Base-by-base conservation (phyloP, 2,888 invertebrate species). In the Spisula subtruncata region DNA sequence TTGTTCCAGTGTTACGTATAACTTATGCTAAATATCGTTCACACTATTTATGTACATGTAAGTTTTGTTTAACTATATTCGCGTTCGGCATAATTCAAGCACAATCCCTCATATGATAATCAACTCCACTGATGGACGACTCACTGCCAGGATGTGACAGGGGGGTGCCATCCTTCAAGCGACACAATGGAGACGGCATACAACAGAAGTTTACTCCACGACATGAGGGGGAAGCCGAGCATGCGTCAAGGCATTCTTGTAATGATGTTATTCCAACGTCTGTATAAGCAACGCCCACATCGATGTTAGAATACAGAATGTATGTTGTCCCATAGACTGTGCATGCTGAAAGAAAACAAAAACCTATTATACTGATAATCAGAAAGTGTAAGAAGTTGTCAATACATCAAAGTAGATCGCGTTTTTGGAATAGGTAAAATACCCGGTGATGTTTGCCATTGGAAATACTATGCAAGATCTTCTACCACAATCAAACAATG, bases 101-200 rank as follows among this genome's bases (percentile, higher is more conserved):
- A 29, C 81, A 81, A 81, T 54, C 25, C n/a, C 83, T 56, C 18
- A 41, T 60, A 41, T 83, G 66, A 83, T 60, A 83, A 25, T 83
- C 35, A 4, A 83, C 60, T 29, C 35, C 66, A 4, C 12, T 1
- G 1, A 35, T 14, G 1, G 18, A 1, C 20, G 20, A 10, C 32
- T 41, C 32, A 1, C 12, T 20, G 60, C 10, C 32, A 25, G 83
- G 83, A n/a, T 83, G 29, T 56, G 60, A 32, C 1, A 32, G n/a
- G 1, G 82, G 82, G 25, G 82, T 82, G 16, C 29, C 54, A n/a
- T 51, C 51, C 54, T 83, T 83, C 0, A 83, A n/a, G 35, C 83
- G 56, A 60, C 83, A 83, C 12, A 83, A 18, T 41, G 56, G 25
- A 8, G 35, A 29, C 20, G 18, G 25, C 8, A 41, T 20, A 29